Conservation (phyloP, 2,113 vertebrate genomes). For the Paradisaea rubra region DNA sequence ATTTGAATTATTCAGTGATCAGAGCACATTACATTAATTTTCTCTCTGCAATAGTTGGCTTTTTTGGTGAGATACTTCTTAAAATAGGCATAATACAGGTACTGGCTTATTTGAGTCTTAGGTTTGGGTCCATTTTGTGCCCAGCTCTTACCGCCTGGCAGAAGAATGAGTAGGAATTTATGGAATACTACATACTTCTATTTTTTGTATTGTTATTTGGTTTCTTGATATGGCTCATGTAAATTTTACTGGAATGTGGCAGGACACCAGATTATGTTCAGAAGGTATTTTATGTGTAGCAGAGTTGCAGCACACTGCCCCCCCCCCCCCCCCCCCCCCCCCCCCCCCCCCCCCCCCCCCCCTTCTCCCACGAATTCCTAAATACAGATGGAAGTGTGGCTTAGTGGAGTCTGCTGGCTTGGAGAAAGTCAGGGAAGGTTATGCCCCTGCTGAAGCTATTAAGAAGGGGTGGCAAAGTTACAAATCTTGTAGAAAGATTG, state of each 20-base stretch:
- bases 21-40: background rate
- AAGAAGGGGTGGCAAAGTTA: background rate
- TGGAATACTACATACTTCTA: background rate
- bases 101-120: background rate
- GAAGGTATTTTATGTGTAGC: background rate
- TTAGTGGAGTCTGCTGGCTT: background rate
- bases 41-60: background rate
- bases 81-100: background rate
- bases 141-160: background rate
- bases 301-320: background rate
- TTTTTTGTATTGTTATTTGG: background rate
- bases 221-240: background rate
- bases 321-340: rapidly evolving
- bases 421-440: background rate
- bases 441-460: background rate
- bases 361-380: background rate
- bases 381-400: background rate
- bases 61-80: background rate
- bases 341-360: rapidly evolving
- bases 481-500: background rate
- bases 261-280: background rate
- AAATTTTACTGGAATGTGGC: background rate
- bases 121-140: background rate
- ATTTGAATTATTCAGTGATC: background rate
- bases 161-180: background rate